Percentiles rank a stretch among this genome's conserved stretches.
phyloP scores from a whole-genome alignment of 2,888 invertebrate species.

The Cheilosia vernalis region DNA sequence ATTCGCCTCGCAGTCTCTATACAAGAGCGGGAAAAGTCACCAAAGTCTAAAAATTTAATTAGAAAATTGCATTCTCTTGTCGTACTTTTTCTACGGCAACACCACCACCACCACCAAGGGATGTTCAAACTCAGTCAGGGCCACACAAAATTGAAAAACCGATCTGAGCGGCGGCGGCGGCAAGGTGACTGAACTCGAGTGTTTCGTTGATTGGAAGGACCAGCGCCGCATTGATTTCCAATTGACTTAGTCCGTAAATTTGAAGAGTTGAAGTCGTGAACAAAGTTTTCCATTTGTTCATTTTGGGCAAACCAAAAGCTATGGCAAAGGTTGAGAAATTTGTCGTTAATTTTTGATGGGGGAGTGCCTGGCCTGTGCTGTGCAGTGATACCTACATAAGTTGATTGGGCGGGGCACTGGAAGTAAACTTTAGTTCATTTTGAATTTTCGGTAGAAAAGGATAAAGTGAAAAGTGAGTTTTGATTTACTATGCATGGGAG shows the following conservation, averaged over 20 bases:
- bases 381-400: slow-evolving; percentile 13
- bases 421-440: slow-evolving; percentile 51
- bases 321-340: slow-evolving; percentile 15
- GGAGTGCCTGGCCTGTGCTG: slow-evolving; percentile 10
- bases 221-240: slow-evolving; percentile 61
- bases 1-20: background rate
- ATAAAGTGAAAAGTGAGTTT: slow-evolving; percentile 16
- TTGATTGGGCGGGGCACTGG: background rate
- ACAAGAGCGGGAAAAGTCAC: slow-evolving; percentile 24
- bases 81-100: background rate
- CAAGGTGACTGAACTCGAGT: slow-evolving; percentile 44
- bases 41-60: slow-evolving; percentile 65
- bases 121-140: background rate
- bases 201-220: slow-evolving; percentile 35
- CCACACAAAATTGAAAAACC: slow-evolving; percentile 24
- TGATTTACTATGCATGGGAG: slow-evolving; percentile 39
- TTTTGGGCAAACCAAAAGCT: background rate
- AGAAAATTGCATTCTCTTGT: slow-evolving; percentile 58
- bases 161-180: slow-evolving; percentile 6
- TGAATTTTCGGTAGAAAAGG: background rate
- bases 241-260: slow-evolving; percentile 60
- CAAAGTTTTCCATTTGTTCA: slow-evolving; percentile 53
- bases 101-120: background rate
- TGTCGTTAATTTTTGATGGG: slow-evolving; percentile 39
- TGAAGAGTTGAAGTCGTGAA: slow-evolving; percentile 46